Evolutionary conservation across 2,888 invertebrate genomes (phyloP).

Genomic region (Erebia palarica): DNA sequence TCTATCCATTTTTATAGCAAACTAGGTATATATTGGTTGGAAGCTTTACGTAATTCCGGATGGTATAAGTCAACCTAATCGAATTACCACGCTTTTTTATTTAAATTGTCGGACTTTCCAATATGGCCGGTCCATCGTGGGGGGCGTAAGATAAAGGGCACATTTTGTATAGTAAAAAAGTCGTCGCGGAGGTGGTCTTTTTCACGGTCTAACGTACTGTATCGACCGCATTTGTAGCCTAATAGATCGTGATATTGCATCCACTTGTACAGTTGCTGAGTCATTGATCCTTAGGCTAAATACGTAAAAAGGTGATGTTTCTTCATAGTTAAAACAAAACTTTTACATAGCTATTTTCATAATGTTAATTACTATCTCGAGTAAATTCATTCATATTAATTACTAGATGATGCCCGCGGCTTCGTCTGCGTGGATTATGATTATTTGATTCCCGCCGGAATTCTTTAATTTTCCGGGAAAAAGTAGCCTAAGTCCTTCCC

Average conservation of each 20-base stretch:
- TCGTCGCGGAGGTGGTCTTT: constrained; percentile 69
- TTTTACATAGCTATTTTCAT: background rate
- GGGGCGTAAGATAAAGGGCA: constrained; percentile 60
- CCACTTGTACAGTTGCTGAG: constrained; percentile 60
- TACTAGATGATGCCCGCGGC: too few species aligned
- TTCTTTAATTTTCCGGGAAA: too few species aligned
- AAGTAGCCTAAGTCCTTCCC: too few species aligned
- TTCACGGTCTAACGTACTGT: constrained; percentile 74
- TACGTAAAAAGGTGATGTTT: constrained; percentile 35
- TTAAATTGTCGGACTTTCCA: constrained; percentile 37
- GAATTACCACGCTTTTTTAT: constrained; percentile 42
- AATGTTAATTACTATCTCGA: background rate
- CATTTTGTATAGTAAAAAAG: constrained; percentile 64
- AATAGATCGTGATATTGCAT: constrained; percentile 75
- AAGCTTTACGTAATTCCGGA: constrained; percentile 32
- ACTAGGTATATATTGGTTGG: background rate
- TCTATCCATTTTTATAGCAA: background rate
- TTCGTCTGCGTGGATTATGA: too few species aligned
- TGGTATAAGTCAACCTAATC: constrained; percentile 41
- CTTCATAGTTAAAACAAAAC: background rate
- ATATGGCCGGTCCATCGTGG: constrained; percentile 58
- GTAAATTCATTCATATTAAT: too few species aligned
- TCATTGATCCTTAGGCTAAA: constrained; percentile 56
- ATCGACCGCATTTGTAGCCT: constrained; percentile 67
- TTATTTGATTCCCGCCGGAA: too few species aligned